Base-by-base conservation (phyloP, 2,797 vertebrate genomes). In the Anguilla marmorata region DNA sequence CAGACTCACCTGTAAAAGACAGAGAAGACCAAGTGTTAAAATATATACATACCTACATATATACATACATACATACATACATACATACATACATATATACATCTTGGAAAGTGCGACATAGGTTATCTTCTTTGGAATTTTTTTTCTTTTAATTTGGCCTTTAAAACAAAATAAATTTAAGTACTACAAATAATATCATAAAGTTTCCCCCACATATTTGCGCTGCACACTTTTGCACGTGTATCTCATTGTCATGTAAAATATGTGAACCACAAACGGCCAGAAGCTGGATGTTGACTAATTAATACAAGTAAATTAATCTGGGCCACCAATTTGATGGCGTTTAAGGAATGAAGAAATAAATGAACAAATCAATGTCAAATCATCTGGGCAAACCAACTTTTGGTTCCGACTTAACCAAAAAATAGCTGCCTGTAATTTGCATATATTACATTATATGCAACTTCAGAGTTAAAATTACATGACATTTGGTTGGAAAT, bases 1-100 rank as follows among this genome's bases (percentile, higher is more conserved):
- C 33, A 86, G 54, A 88, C 88, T 86, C 85, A 89, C 86, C 86
- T 89, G 54, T 63, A 87, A 89, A n/a, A 63, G 33, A 82, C 11
- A 87, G 24, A 56, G 69, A 11, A 45, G 27, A 50, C 12, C 41
- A 24, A 21, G 5, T 19, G 21, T 45, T 48, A 14, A 41, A 30
- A 74, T 74, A 2, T 37, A 37, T 30, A 30, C 8, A 2, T 72
- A 27, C 37, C 37, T 37, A 3, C 37, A 41, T 41, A 41, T 3
- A 41, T 41, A 41, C 56, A 12, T 2, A 2, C 14, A 16, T 16
- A 60, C 56, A 41, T 41, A 41, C 37, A 41, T 41, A 41, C 56
- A 12, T 2, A 2, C 14, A 16, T 16, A 60, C 56, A 14, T 3
- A 3, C 14, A 16, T 16, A 60, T 60, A 2, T 60, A 16, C 19